Percentiles rank a stretch among this genome's conserved stretches.
Evolutionary conservation across 2,113 vertebrate genomes (phyloP).

Genomic region (Canis aureus): DNA sequence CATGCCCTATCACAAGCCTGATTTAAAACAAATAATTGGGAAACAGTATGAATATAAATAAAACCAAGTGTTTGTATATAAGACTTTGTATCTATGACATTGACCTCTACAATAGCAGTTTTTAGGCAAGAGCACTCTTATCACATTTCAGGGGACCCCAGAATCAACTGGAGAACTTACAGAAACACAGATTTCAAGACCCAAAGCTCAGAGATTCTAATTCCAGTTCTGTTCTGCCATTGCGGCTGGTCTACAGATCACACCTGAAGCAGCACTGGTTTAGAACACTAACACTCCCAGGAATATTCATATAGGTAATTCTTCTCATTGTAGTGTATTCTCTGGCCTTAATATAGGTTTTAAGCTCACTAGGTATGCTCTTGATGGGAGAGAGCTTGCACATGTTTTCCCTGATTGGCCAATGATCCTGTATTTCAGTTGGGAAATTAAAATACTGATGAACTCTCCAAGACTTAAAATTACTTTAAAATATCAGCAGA

Average conservation of each 20-base stretch:
- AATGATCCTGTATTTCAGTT: not conserved
- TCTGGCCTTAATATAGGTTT: not conserved
- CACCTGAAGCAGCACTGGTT: not conserved
- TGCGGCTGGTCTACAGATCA: no score
- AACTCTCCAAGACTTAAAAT: conserved; percentile 18
- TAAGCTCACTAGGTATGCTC: not conserved
- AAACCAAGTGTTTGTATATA: not conserved
- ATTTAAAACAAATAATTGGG: not conserved
- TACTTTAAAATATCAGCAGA: conserved; percentile 31
- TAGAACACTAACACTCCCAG: not conserved
- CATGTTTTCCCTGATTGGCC: not conserved
- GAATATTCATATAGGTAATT: not conserved
- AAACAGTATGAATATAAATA: not conserved
- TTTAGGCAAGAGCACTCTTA: not conserved
- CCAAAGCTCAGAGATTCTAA: not conserved
- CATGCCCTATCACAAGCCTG: not conserved
- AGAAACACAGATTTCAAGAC: not conserved
- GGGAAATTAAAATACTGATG: conserved; percentile 33
- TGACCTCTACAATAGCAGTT: not conserved
- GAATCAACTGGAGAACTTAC: not conserved
- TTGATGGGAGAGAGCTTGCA: not conserved
- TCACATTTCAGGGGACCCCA: not conserved
- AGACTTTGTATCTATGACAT: not conserved
- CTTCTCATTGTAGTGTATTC: not conserved
- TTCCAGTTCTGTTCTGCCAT: not conserved